These are phyloP conservation scores for Porites rus DNA, from an alignment of 92 coral and sea anemone species.

Conservation along the genomic window DNA sequence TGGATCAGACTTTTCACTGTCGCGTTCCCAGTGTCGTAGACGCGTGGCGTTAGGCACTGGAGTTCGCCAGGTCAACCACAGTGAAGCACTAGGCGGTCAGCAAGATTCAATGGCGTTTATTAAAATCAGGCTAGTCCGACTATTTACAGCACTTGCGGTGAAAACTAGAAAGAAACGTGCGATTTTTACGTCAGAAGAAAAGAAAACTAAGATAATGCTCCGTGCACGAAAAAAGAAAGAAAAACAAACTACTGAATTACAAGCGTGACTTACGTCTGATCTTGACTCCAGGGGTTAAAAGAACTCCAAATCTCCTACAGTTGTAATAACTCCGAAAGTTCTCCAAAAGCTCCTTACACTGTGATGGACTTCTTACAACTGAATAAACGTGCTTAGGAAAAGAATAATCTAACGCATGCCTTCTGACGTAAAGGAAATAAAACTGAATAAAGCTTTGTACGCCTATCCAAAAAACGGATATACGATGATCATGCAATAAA, in stretches of 20 bases:
- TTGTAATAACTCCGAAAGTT: not conserved
- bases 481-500: no score
- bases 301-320: constrained; percentile 9
- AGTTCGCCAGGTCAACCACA: constrained; percentile 39
- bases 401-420: not conserved
- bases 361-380: no score
- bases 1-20: constrained; percentile 2
- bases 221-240: no score
- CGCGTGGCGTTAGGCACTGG: constrained; percentile 13
- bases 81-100: constrained; percentile 28
- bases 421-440: constrained; percentile 6
- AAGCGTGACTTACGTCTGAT: constrained; percentile 2
- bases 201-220: no score
- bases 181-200: not conserved
- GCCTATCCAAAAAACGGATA: not conserved
- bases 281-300: constrained; percentile 5
- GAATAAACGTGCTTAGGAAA: no score
- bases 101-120: constrained; percentile 30
- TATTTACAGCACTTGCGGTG: constrained; percentile 28
- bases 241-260: not conserved
- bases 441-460: constrained; percentile 3
- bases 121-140: constrained; percentile 31
- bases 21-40: constrained; percentile 22
- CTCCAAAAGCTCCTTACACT: not conserved
- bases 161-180: constrained; percentile 26